phyloP scores from a whole-genome alignment of 2,797 vertebrate genomes.

The Girardinus metallicus region DNA sequence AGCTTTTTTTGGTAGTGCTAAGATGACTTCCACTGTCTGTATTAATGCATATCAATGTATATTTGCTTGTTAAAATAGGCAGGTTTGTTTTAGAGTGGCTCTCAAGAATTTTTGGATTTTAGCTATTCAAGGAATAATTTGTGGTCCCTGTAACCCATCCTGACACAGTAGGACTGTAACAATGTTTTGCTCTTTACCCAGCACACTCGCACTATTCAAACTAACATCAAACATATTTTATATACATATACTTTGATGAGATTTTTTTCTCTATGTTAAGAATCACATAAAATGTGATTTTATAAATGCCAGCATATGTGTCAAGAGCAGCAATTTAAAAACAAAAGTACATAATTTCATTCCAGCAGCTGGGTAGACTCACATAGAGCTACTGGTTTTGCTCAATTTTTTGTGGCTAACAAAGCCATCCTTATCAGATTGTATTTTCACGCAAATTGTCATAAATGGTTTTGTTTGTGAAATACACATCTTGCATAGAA shows the following conservation, averaged over 20 bases:
- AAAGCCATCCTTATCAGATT: neutral
- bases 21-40: neutral
- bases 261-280: neutral
- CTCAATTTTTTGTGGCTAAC: neutral
- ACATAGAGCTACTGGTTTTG: neutral
- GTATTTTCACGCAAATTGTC: neutral
- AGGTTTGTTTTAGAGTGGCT: too few relatives aligned
- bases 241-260: neutral
- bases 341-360: neutral
- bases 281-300: neutral
- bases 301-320: neutral
- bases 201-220: neutral
- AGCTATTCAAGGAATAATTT: neutral
- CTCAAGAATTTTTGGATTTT: neutral
- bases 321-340: neutral
- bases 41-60: too few relatives aligned
- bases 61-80: too few relatives aligned
- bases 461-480: neutral
- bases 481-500: slow-evolving; percentile 11
- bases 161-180: neutral
- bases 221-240: neutral
- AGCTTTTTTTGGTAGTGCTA: neutral
- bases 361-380: neutral
- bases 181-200: neutral
- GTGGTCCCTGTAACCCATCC: neutral